Conservation (phyloP, 2,113 vertebrate genomes). For the Athene cunicularia region DNA sequence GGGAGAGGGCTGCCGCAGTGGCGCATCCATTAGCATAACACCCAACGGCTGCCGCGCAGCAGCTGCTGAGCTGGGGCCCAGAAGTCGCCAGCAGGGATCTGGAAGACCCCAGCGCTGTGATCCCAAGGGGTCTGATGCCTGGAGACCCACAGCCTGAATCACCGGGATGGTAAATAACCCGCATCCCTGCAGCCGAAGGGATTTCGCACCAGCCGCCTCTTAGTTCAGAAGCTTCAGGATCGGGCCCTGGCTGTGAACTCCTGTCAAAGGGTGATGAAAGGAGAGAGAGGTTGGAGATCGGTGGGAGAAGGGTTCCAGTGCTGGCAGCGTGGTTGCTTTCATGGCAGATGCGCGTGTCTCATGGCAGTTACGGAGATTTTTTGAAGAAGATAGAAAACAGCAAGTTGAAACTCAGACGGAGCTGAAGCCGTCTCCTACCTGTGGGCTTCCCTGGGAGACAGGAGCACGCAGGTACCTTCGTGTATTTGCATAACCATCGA, state of each 20-base stretch:
- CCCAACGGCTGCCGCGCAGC: not conserved
- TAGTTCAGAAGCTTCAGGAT: accelerated
- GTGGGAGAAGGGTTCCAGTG: not conserved
- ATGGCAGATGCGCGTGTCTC: accelerated
- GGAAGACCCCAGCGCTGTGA: not conserved
- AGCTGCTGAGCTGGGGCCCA: slow-evolving; percentile 14
- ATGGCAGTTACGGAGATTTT: not conserved
- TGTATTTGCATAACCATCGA: not conserved
- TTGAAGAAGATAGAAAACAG: not conserved
- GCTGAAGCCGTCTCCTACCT: not conserved
- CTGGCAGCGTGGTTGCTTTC: not conserved
- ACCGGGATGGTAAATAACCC: not conserved
- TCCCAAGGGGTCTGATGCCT: not conserved
- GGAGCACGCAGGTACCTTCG: not conserved
- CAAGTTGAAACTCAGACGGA: accelerated
- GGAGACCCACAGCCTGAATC: not conserved
- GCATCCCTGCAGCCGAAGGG: accelerated
- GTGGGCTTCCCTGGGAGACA: not conserved
- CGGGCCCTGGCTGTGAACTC: not conserved
- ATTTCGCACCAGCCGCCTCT: accelerated
- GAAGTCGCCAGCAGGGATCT: not conserved
- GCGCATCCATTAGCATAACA: slow-evolving; percentile 57
- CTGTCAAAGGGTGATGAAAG: not conserved
- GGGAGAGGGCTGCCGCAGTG: not conserved
- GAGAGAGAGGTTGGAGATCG: not conserved